Base-by-base conservation (phyloP, 2,113 vertebrate genomes). In the Chrysemys picta region DNA sequence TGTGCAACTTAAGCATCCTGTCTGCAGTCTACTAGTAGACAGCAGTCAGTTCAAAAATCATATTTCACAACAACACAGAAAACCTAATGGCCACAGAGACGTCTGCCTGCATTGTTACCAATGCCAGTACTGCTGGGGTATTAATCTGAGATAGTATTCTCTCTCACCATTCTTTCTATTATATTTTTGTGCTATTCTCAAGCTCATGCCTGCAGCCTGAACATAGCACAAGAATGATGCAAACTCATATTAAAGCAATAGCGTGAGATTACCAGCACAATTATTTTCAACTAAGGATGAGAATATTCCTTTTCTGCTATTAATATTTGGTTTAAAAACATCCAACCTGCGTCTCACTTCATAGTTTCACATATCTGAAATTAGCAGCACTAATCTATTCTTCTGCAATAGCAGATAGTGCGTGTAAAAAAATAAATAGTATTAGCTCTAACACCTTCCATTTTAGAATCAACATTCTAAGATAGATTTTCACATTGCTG, bases 401-500 rank as follows among this genome's bases (percentile, higher is more conserved):
- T 97, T 97, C 72, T 79, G 81, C 54, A 82, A 95, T 91, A 96
- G 96, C 97, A 95, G 96, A 96, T 89, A 91, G 80, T 24, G 69
- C 84, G 76, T 95, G 92, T 93, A 89, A 95, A 96, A 98, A 97
- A 94, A 54, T 93, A 96, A 90, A 92, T 83, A 91, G 89, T 21
- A 1, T 79, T 89, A 95, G 84, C 84, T 92, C 83, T 95, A 94
- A 93, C 83, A 94, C 69, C 86, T 95, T 97, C 86, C 90, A 91
- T 97, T 98, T 98, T 94, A 94, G 91, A 96, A 97, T 97, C 97
- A 96, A 98, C 97, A 98, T 95, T 95, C 96, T 97, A 96, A 98
- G 93, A 92, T 92, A 91, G 94, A 96, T n/a, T 93, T 87, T 96
- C 83, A 93, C 27, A 87, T 85, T 95, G 89, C 90, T 96, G 75